Evolutionary conservation across 1,140 invertebrate genomes (phyloP), one percentile per base, ranked within the genome.

Genomic region (Branchinecta lynchi): DNA sequence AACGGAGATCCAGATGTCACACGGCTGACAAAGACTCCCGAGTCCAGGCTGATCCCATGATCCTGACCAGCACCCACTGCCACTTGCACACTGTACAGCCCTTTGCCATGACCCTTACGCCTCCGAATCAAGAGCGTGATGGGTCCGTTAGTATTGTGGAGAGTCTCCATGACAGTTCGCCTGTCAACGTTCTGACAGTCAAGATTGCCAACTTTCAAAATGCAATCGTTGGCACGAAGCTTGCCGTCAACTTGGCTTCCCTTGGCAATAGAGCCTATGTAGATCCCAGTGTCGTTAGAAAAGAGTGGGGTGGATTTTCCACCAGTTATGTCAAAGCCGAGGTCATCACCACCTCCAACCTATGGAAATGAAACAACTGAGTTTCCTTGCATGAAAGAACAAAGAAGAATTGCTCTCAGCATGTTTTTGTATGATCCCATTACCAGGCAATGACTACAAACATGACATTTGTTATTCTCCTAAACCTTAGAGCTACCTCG

Each of bases 231-330:
- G 1, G 88, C 81, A 79, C 86, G 87, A 17, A 96, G 81, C 80
- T 93, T 94, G 7, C 92, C 91, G 76, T 93, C 90, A 15, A 89
- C 88, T 0, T 86, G 77, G 21, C 91, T 90, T 8, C 89, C 90
- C 74, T 89, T 88, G 51, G 83, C 83, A 2, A 94, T 82, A 72
- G 85, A 84, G 10, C 86, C 85, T 10, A 94, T 86, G 75, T 89
- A 92, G n/a, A 95, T 84, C 5, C 86, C 87, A 71, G 83, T 86
- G 75, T 93, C 90, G 73, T 86, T 84, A 10, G 88, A 84, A 82
- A 86, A 90, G 75, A 88, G 86, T 3, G 88, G 88, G 79, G 90
- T 89, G 74, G 90, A 88, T 65, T 86, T 81, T 0, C 90, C 90
- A n/a, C 89, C 89, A 5, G 87, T 85, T 17, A 95, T 78, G 68